Base-by-base conservation (phyloP, 1,140 invertebrate species). In the Stegodyphus dumicola region DNA sequence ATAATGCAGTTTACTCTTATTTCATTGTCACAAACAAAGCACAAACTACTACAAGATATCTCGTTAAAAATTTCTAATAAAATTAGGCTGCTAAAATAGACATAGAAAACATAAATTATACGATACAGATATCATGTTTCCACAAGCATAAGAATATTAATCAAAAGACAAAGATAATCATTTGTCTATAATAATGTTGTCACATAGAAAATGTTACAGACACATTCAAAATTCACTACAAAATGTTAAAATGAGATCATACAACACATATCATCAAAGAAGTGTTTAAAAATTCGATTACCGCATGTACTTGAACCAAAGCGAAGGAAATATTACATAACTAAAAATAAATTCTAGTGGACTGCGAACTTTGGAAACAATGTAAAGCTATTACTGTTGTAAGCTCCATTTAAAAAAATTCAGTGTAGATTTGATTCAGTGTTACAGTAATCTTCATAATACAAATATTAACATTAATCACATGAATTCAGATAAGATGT, bases 71-170 rank as follows among this genome's bases (percentile, higher is more conserved):
- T 13, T 77, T 74, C 77, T 69, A 15, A 7, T 17, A n/a, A 85
- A 76, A 76, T 53, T 49, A 83, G 53, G 70, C 51, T 56, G 13
- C 81, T 85, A 85, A 13, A 84, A 85, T 13, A 52, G 73, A 53
- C 33, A 74, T 60, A 85, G 10, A 48, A 56, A 67, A 69, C 18
- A 70, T 76, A 85, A 76, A 54, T 65, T 75, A 60, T 67, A 85
- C 80, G 75, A 54, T 79, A 79, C 60, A 67, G 60, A 69, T 84
- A 84, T 75, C 66, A 85, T 77, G n/a, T 67, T 69, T 53, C 70
- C 73, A 77, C 81, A 85, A 73, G 67, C 64, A 85, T 77, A 75
- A 85, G 73, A 76, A 85, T 76, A 76, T 69, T 17, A 64, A 77
- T 77, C 51, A 85, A 85, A 85, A 85, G 64, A 69, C 74, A 85